Percentiles rank a stretch among this genome's conserved stretches.
These are phyloP conservation scores for Vesta saturnalis DNA, from an alignment of 2,888 invertebrate genomes.

Conservation along the genomic window DNA sequence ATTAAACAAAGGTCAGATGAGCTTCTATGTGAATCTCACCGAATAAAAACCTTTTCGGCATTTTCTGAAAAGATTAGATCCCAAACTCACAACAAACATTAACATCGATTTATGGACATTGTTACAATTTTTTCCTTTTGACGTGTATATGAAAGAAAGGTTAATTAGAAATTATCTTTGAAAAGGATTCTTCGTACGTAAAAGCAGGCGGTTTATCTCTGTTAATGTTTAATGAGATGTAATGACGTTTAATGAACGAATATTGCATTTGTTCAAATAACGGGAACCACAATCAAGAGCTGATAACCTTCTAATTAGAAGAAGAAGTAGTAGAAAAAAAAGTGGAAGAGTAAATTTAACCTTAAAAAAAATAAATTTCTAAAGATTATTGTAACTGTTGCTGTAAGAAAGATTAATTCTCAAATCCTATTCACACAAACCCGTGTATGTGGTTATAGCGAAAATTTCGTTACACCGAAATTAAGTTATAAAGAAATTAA, in stretches of 20 bases:
- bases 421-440: background rate
- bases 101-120: no score
- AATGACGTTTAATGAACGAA: constrained; percentile 35
- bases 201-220: constrained; percentile 23
- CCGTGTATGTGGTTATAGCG: constrained; percentile 12
- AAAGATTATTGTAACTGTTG: no score
- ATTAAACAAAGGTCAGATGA: no score
- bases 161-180: constrained; percentile 25
- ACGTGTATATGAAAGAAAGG: constrained; percentile 11
- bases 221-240: constrained; percentile 33
- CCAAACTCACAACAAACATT: no score
- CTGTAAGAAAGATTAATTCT: constrained; percentile 3
- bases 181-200: constrained; percentile 20
- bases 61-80: no score
- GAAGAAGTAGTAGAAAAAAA: no score
- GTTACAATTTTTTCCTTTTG: no score
- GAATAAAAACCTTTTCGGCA: no score
- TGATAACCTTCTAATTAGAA: constrained; percentile 10
- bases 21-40: no score
- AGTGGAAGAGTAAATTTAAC: constrained; percentile 10
- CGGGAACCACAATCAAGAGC: background rate
- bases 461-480: constrained; percentile 20
- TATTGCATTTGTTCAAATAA: constrained; percentile 7
- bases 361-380: no score
- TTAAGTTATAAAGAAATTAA: constrained; percentile 18